Conservation (phyloP, 2,797 vertebrate species). For the Galago senegalensis region DNA sequence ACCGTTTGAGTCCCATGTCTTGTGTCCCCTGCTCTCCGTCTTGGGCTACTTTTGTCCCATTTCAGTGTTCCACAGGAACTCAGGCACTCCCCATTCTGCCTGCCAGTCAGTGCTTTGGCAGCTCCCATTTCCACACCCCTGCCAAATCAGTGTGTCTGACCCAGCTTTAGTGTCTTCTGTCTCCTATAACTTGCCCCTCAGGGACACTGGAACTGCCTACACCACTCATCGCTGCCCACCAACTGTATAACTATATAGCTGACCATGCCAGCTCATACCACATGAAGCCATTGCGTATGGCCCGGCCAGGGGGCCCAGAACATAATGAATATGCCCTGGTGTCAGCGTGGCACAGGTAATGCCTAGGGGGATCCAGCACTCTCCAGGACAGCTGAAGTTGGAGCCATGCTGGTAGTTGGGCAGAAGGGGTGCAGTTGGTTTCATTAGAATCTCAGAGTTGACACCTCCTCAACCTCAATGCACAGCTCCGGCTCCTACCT, state of each 20-base stretch:
- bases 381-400: background rate
- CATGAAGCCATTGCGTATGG: slow-evolving; percentile 98
- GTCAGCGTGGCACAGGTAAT: slow-evolving; percentile 97
- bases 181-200: slow-evolving; percentile 75
- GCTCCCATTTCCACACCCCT: background rate
- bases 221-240: slow-evolving; percentile 97
- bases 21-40: background rate
- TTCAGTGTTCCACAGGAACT: background rate
- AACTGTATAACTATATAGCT: slow-evolving; percentile 98
- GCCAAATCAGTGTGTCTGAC: background rate
- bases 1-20: background rate
- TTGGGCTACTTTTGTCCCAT: background rate
- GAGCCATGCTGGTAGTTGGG: background rate
- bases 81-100: background rate
- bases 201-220: slow-evolving; percentile 95
- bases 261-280: slow-evolving; percentile 97
- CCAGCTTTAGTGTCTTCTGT: background rate
- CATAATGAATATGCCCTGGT: slow-evolving; percentile 97
- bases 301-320: slow-evolving; percentile 92
- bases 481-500: slow-evolving; percentile 95
- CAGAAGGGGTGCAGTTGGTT: background rate
- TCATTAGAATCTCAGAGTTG: background rate
- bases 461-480: background rate
- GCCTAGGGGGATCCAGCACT: too few relatives aligned
- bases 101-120: background rate